phyloP scores from a whole-genome alignment of 2,888 invertebrate genomes.

The Dicranocentrus wangi region DNA sequence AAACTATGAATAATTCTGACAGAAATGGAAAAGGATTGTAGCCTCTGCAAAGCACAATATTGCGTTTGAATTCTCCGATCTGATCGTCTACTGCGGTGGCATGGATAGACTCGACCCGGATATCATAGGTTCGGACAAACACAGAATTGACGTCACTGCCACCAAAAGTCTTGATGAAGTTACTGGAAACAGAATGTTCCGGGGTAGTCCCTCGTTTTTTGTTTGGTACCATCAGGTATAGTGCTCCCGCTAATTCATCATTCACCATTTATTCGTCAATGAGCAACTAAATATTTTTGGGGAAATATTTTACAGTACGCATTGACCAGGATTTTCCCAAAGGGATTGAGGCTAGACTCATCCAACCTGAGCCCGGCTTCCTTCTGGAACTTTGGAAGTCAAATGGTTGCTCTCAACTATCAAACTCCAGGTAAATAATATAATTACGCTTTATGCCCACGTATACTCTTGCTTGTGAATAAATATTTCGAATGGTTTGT shows the following conservation, averaged over 20 bases:
- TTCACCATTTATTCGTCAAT: too few relatives aligned
- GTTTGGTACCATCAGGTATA: slow-evolving; percentile 49
- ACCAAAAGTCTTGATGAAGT: slow-evolving; percentile 40
- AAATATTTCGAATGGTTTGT: neutral
- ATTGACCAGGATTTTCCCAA: slow-evolving; percentile 41
- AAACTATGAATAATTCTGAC: neutral
- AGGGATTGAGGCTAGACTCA: slow-evolving; percentile 13
- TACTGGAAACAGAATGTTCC: neutral
- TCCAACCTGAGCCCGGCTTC: slow-evolving; percentile 26
- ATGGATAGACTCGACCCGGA: slow-evolving; percentile 6
- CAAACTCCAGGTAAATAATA: slow-evolving; percentile 35
- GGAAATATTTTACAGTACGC: neutral
- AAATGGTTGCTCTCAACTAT: slow-evolving; percentile 30
- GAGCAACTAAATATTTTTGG: too few relatives aligned
- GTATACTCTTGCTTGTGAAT: neutral
- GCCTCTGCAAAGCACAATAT: slow-evolving; percentile 29
- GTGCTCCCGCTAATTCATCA: neutral
- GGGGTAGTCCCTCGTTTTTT: neutral
- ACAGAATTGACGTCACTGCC: neutral
- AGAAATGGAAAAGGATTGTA: slow-evolving; percentile 12
- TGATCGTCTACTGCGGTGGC: slow-evolving; percentile 15
- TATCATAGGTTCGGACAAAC: slow-evolving; percentile 3
- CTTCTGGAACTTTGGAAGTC: slow-evolving; percentile 41
- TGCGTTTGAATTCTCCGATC: slow-evolving; percentile 29
- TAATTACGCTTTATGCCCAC: neutral